Percentiles rank a stretch among this genome's conserved stretches.
Evolutionary conservation across 1,140 invertebrate genomes (phyloP).

Genomic region (Ganaspis sp.): DNA sequence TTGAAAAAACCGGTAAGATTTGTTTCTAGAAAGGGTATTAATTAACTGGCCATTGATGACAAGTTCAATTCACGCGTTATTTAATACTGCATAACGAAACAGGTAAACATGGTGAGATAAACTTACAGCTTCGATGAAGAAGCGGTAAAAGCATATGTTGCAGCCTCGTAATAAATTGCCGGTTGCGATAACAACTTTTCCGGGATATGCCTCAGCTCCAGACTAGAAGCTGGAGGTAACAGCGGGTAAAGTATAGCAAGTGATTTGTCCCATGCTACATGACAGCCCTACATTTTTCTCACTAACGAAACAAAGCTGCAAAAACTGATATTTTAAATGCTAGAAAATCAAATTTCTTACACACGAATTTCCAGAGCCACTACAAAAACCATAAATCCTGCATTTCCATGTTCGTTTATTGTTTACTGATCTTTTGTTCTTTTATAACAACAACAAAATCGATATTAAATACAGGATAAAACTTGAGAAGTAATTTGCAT

Average conservation of each 20-base stretch:
- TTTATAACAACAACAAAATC: too few species aligned
- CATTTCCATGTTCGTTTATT: too few species aligned
- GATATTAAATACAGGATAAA: too few species aligned
- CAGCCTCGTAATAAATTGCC: slow-evolving; percentile 27
- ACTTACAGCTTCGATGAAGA: neutral
- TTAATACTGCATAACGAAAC: neutral
- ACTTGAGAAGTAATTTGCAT: too few species aligned
- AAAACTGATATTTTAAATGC: slow-evolving; percentile 37
- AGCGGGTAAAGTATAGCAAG: slow-evolving; percentile 21
- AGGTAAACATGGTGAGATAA: slow-evolving; percentile 32
- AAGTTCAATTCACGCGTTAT: slow-evolving; percentile 23
- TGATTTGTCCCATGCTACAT: slow-evolving; percentile 19
- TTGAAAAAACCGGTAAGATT: too few species aligned
- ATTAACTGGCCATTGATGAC: neutral
- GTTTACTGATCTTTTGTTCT: too few species aligned
- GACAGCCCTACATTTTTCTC: slow-evolving; percentile 15
- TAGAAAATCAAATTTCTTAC: neutral
- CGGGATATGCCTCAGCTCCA: slow-evolving; percentile 4
- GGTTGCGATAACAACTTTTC: slow-evolving; percentile 27
- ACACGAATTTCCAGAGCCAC: neutral
- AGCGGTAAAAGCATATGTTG: slow-evolving; percentile 23
- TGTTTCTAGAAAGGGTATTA: neutral
- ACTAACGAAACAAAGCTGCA: neutral
- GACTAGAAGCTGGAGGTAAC: slow-evolving; percentile 1
- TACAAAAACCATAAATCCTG: too few species aligned